These are phyloP conservation scores for Junco hyemalis DNA, from an alignment of 2,113 vertebrate species.

Conservation along the genomic window DNA sequence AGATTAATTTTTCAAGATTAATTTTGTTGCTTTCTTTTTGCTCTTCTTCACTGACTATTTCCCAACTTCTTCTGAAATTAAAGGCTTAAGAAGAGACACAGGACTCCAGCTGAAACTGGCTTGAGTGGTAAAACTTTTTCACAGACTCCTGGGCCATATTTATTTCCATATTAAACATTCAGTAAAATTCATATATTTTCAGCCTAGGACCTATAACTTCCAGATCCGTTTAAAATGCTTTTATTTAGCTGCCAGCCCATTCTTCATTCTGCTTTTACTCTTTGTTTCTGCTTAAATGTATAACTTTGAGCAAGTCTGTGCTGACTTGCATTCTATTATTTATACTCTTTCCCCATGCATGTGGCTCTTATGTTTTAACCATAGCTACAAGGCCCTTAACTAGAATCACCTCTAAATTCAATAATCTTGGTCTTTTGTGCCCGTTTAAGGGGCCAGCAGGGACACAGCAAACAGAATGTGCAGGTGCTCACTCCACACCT, in stretches of 20 bases:
- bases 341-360: neutral
- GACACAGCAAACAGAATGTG: neutral
- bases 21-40: neutral
- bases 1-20: neutral
- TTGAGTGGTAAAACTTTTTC: neutral
- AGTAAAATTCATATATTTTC: neutral
- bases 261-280: neutral
- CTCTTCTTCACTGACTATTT: neutral
- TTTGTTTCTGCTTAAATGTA: neutral
- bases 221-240: neutral
- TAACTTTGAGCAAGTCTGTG: neutral
- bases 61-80: neutral
- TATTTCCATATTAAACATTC: neutral
- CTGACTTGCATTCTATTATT: neutral
- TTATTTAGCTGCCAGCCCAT: neutral
- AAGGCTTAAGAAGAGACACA: neutral
- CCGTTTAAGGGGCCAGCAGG: neutral
- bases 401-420: neutral
- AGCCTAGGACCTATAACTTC: neutral
- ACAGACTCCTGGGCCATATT: neutral
- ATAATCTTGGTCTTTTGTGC: neutral
- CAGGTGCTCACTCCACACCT: neutral
- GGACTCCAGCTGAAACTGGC: neutral
- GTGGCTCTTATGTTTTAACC: neutral
- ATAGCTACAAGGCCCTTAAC: neutral